phyloP scores from a whole-genome alignment of 64 coral and sea anemone species.

The Stichodactyla helianthus region DNA sequence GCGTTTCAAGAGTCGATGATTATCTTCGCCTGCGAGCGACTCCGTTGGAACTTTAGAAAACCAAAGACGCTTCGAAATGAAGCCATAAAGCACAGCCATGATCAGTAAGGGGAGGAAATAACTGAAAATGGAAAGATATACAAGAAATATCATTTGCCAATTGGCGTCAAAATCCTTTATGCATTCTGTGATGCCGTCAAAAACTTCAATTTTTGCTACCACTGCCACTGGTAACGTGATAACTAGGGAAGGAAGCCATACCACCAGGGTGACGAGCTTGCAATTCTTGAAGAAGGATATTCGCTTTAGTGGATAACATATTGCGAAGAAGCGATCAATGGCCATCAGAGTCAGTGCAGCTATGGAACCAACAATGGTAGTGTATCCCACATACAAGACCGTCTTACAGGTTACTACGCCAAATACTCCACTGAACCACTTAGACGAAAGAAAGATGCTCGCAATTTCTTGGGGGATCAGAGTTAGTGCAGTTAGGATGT shows the following conservation, averaged over 20 bases:
- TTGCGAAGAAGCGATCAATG: not conserved
- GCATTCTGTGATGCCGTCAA: not conserved
- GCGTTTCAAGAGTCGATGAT: not conserved
- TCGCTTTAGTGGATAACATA: not conserved
- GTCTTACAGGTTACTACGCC: not conserved
- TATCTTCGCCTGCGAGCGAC: too few relatives aligned
- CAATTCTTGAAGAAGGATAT: not conserved
- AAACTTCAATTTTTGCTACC: not conserved
- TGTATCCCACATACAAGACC: not conserved
- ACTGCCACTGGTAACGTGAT: not conserved
- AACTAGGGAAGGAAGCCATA: not conserved
- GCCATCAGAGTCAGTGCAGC: conserved; percentile 7
- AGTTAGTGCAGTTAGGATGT: not conserved
- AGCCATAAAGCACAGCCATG: not conserved
- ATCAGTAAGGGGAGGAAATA: not conserved
- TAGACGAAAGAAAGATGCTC: not conserved
- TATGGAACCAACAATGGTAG: not conserved
- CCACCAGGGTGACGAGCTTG: not conserved
- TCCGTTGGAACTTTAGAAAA: not conserved
- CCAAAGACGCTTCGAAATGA: not conserved
- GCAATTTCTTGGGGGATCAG: not conserved
- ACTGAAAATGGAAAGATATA: not conserved
- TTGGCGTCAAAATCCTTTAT: not conserved
- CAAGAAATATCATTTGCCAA: not conserved
- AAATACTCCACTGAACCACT: not conserved